Percentiles rank a stretch among this genome's conserved stretches.
Evolutionary conservation across 2,888 invertebrate genomes (phyloP).

Genomic region (Drosophila austrosaltans): DNA sequence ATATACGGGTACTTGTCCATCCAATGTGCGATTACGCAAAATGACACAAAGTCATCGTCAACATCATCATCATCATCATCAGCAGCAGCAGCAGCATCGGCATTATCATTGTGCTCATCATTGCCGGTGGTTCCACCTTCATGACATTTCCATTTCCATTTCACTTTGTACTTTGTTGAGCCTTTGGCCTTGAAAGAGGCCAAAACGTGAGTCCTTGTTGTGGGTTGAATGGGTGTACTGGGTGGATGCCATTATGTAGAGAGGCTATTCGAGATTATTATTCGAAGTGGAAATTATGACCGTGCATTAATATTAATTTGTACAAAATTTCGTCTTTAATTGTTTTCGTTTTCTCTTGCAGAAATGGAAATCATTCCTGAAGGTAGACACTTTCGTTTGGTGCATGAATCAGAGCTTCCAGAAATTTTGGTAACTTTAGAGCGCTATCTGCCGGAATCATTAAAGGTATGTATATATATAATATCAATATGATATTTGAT

Average conservation of each 20-base stretch:
- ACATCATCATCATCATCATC: constrained; percentile 37
- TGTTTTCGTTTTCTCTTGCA: constrained; percentile 81
- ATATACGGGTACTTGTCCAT: background rate
- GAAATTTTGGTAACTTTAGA: constrained; percentile 91
- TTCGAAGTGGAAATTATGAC: constrained; percentile 14
- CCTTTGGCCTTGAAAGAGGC: constrained; percentile 59
- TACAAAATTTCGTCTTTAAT: constrained; percentile 17
- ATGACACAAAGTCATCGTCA: constrained; percentile 27
- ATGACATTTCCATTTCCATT: constrained; percentile 35
- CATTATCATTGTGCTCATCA: constrained; percentile 13
- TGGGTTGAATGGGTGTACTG: constrained; percentile 16
- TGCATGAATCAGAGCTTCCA: constrained; percentile 92
- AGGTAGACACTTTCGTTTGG: constrained; percentile 94
- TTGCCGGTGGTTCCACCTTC: constrained; percentile 6
- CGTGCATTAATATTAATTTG: constrained; percentile 24
- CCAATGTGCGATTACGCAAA: constrained; percentile 3
- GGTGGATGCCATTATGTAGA: constrained; percentile 37
- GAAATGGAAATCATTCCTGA: constrained; percentile 94
- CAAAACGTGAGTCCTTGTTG: constrained; percentile 55
- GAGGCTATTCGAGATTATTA: constrained; percentile 20
- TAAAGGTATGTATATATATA: constrained; percentile 87
- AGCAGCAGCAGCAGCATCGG: constrained; percentile 4
- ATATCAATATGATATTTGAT: constrained; percentile 2
- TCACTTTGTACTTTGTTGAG: constrained; percentile 21
- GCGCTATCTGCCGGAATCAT: constrained; percentile 92